A percentile compares a stretch with the other conserved stretches of the same genome.
phyloP scores from a whole-genome alignment of 2,888 invertebrate genomes.

The Pandemis cinnamomeana region DNA sequence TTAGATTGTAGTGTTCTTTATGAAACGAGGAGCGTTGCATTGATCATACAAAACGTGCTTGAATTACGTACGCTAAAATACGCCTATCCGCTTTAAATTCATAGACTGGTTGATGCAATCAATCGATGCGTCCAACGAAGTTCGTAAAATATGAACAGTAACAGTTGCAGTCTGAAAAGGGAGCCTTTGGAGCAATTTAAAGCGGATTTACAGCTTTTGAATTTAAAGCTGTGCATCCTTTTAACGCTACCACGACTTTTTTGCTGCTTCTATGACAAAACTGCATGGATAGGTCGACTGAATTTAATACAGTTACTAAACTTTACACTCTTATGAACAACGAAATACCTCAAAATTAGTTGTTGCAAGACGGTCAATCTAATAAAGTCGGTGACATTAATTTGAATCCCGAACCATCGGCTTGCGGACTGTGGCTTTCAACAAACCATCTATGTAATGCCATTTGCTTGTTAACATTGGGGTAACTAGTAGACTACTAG shows the following conservation, averaged over 20 bases:
- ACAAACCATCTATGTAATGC: not conserved
- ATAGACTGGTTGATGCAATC: not conserved
- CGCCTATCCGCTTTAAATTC: not conserved
- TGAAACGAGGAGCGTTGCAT: not conserved
- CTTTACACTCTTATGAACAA: not conserved
- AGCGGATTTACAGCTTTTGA: not conserved
- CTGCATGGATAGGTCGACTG: not conserved
- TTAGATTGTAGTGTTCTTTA: not conserved
- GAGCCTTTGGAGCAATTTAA: not conserved
- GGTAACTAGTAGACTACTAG: not conserved
- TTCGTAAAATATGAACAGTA: not conserved
- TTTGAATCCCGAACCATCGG: not conserved
- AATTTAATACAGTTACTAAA: too few relatives aligned
- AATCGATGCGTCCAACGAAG: not conserved
- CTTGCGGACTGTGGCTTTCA: not conserved
- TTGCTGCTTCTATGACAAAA: not conserved
- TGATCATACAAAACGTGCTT: not conserved
- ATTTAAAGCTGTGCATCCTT: not conserved
- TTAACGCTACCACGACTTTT: not conserved
- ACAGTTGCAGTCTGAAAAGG: not conserved
- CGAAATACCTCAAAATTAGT: not conserved
- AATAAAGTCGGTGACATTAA: not conserved
- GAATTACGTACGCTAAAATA: not conserved
- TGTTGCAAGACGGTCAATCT: not conserved
- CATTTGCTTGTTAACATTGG: not conserved